These are phyloP conservation scores for Xenopus tropicalis DNA, from an alignment of 2,113 vertebrate genomes.

Conservation along the genomic window UCB_Xtro_10.0 CM004443.2:27531501-27532000, in stretches of 20 bases:
- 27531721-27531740: slow-evolving; percentile 18
- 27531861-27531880: slow-evolving; percentile 25
- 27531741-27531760: not conserved
- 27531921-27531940: slow-evolving; percentile 13
- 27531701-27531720: slow-evolving; percentile 36
- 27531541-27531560: slow-evolving; percentile 66
- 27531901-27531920: not conserved
- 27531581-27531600: slow-evolving; percentile 48
- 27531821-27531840: not conserved
- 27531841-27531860: not conserved
- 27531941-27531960: slow-evolving; percentile 37
- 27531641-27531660: slow-evolving; percentile 64
- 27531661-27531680: slow-evolving; percentile 63
- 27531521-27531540: slow-evolving; percentile 74
- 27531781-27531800: slow-evolving; percentile 33
- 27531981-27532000: slow-evolving; percentile 33
- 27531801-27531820: slow-evolving; percentile 8
- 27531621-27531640: slow-evolving; percentile 16
- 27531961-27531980: not conserved
- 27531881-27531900: slow-evolving; percentile 25
- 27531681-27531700: slow-evolving; percentile 59
- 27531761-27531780: slow-evolving; percentile 3
- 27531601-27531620: slow-evolving; percentile 44
- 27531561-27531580: slow-evolving; percentile 48
- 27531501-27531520: slow-evolving; percentile 65